A percentile compares a stretch with the other conserved stretches of the same genome.
Evolutionary conservation across 2,113 vertebrate species (phyloP).

Genomic region (Oncorhynchus tshawytscha): DNA sequence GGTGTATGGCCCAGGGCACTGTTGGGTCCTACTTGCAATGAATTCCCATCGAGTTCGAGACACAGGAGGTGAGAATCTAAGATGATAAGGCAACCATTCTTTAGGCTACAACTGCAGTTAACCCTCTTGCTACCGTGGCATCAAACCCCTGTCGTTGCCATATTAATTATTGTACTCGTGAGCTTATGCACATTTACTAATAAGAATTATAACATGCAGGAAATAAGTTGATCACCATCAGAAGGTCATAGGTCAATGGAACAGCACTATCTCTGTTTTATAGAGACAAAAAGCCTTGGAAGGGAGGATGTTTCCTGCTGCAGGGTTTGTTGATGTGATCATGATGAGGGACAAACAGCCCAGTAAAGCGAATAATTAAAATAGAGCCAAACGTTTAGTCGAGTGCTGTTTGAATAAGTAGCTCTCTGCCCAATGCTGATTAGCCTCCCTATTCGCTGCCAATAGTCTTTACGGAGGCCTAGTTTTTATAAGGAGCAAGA

Average conservation of each 20-base stretch:
- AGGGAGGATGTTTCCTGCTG: background rate
- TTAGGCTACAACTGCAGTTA: no score
- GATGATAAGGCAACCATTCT: background rate
- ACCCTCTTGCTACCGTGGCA: no score
- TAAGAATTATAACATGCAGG: no score
- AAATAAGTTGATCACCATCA: no score
- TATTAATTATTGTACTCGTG: no score
- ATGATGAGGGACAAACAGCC: constrained; percentile 24
- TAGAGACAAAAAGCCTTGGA: background rate
- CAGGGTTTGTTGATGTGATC: background rate
- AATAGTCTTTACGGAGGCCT: background rate
- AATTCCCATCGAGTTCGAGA: constrained; percentile 5
- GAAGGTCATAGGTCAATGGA: background rate
- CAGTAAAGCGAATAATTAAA: constrained; percentile 52
- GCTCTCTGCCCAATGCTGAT: constrained; percentile 9
- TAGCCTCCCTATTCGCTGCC: constrained; percentile 14
- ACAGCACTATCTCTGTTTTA: background rate
- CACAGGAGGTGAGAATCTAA: background rate
- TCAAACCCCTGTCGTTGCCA: no score
- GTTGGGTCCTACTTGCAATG: constrained; percentile 32
- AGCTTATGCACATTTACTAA: no score
- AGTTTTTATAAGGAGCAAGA: no score
- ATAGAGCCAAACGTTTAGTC: constrained; percentile 26
- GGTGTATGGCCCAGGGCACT: constrained; percentile 62
- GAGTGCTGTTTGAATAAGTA: background rate